These are phyloP conservation scores for Brachycybe producta DNA, from an alignment of 2,888 invertebrate species.

Conservation along the genomic window DNA sequence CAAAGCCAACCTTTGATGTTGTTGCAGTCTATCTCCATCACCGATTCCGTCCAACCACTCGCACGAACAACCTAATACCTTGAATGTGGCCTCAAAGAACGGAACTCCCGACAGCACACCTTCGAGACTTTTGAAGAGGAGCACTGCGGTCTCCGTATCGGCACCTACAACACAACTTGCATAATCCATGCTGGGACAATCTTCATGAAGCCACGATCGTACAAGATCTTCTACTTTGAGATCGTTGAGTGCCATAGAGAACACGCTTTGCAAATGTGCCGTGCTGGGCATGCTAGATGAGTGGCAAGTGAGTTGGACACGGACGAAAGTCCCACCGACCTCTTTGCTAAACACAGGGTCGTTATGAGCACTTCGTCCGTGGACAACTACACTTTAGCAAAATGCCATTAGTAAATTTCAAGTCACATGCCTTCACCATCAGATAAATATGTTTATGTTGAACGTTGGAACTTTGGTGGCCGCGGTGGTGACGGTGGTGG, in stretches of 20 bases:
- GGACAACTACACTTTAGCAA: no score
- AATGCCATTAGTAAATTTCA: no score
- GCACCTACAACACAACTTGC: constrained; percentile 16
- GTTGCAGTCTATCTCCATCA: constrained; percentile 23
- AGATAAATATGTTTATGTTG: no score
- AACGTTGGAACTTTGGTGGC: no score
- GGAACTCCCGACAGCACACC: constrained; percentile 36
- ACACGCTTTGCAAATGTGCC: neutral
- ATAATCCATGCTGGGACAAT: constrained; percentile 16
- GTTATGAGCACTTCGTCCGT: constrained; percentile 1
- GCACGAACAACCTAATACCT: constrained; percentile 32
- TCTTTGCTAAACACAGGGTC: neutral
- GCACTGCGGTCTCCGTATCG: constrained; percentile 10
- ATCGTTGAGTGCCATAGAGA: neutral
- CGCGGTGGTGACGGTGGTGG: no score
- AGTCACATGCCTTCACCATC: no score
- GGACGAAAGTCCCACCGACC: constrained; percentile 15
- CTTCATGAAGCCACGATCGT: constrained; percentile 17
- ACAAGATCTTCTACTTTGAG: neutral
- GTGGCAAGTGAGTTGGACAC: no score
- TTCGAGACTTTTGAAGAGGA: neutral
- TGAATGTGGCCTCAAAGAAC: constrained; percentile 35
- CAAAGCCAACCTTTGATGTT: constrained; percentile 26
- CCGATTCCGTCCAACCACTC: constrained; percentile 27
- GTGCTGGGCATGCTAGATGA: no score